Percentiles rank a stretch among this genome's conserved stretches.
phyloP scores from a whole-genome alignment of 2,797 vertebrate genomes.

The Morelia viridis region DNA sequence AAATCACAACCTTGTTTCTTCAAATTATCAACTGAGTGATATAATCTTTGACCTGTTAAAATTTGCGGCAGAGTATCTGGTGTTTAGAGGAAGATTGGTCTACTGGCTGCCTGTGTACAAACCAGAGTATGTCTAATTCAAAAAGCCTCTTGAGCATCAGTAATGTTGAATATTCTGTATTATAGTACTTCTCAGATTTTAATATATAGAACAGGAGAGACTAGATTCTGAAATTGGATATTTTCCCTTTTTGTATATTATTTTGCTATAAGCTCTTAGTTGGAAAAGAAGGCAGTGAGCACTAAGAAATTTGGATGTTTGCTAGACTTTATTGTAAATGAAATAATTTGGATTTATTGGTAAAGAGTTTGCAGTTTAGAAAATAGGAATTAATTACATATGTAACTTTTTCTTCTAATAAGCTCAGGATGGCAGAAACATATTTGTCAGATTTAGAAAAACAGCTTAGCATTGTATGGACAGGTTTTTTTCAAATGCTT shows the following conservation, averaged over 20 bases:
- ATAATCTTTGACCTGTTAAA: constrained; percentile 94
- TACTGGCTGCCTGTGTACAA: constrained; percentile 96
- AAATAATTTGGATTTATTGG: neutral
- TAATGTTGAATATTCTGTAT: neutral
- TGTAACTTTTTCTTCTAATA: neutral
- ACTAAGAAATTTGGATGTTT: neutral
- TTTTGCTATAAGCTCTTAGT: neutral
- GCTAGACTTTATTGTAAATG: neutral
- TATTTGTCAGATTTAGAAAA: constrained; percentile 15
- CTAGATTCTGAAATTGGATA: neutral
- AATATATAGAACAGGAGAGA: neutral
- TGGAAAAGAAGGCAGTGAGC: neutral
- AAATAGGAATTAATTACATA: neutral
- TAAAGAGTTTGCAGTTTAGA: neutral
- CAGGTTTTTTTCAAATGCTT: neutral
- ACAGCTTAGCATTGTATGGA: constrained; percentile 16
- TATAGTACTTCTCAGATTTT: neutral
- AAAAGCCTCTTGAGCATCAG: constrained; percentile 37
- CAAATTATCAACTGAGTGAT: constrained; percentile 92
- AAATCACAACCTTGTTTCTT: constrained; percentile 87
- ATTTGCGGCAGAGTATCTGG: constrained; percentile 87
- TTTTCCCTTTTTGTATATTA: constrained; percentile 7
- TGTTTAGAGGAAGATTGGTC: constrained; percentile 89
- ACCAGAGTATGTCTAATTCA: constrained; percentile 86
- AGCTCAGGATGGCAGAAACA: constrained; percentile 6